Conservation (phyloP, 2,797 vertebrate species). For the Molossus molossus region DNA sequence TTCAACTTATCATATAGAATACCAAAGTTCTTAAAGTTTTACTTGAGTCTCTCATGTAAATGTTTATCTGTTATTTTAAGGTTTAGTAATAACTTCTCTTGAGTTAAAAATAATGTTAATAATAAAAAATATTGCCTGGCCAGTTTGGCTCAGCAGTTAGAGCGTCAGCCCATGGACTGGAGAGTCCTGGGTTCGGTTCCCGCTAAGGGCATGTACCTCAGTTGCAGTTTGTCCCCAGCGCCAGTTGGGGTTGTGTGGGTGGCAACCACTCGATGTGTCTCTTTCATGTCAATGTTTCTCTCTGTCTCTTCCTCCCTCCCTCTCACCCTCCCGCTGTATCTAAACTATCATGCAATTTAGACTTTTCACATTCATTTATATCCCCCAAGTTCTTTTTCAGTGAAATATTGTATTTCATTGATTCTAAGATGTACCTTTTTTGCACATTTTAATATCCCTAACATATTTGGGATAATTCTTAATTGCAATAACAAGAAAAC, state of each 20-base stretch:
- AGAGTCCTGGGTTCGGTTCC: too few species aligned
- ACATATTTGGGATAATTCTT: background rate
- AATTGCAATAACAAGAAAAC: constrained; percentile 7
- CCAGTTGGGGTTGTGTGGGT: too few species aligned
- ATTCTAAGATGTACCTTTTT: background rate
- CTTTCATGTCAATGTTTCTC: too few species aligned
- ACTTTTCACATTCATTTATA: background rate
- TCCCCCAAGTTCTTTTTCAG: background rate
- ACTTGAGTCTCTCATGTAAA: background rate
- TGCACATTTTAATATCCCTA: background rate
- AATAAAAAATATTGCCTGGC: background rate
- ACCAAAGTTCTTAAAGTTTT: background rate
- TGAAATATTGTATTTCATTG: background rate
- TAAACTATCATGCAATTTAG: background rate
- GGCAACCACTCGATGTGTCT: too few species aligned
- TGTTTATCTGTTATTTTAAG: constrained; percentile 37
- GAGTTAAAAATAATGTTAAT: constrained; percentile 33
- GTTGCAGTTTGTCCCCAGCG: too few species aligned
- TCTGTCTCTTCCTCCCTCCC: too few species aligned
- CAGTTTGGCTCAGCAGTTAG: too few species aligned
- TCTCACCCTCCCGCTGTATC: too few species aligned
- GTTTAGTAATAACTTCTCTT: background rate
- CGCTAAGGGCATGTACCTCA: too few species aligned
- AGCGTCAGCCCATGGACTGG: too few species aligned
- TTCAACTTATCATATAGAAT: background rate